Conservation (phyloP, 1,140 invertebrate species). For the Antheraea mylitta region DNA sequence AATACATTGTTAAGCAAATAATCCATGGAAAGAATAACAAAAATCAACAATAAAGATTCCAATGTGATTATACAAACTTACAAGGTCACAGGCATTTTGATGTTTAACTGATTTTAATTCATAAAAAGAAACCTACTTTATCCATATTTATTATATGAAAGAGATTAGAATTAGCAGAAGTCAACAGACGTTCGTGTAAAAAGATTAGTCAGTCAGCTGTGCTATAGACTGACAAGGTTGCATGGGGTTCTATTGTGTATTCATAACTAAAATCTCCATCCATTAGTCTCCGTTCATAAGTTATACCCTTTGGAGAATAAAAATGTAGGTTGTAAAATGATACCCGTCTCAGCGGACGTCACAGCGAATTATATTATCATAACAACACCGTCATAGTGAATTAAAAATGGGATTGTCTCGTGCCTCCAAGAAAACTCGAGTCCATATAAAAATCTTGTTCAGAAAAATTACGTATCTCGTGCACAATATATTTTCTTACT, state of each 20-base stretch:
- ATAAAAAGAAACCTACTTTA: no score
- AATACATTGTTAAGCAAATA: no score
- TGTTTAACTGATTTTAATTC: no score
- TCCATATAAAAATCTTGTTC: conserved; percentile 17
- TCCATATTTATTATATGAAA: no score
- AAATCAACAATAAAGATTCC: no score
- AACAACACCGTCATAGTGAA: conserved; percentile 12
- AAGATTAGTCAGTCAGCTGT: background rate
- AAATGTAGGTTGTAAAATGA: conserved; percentile 4
- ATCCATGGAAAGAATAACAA: no score
- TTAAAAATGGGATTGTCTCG: conserved; percentile 20
- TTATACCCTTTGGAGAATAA: background rate
- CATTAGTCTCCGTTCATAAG: background rate
- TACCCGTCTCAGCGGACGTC: conserved; percentile 11
- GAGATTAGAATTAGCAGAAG: no score
- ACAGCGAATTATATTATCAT: conserved; percentile 19
- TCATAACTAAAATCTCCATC: background rate
- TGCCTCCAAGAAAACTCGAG: conserved; percentile 7
- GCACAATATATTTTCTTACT: conserved; percentile 5
- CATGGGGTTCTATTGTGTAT: background rate
- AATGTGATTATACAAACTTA: no score
- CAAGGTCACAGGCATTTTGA: no score
- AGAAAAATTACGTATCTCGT: conserved; percentile 17
- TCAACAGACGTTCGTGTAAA: no score
- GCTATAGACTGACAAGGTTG: background rate